These are phyloP conservation scores for Gymnoscopelus microlampas DNA, from an alignment of 2,797 vertebrate genomes.

Conservation along the genomic window DNA sequence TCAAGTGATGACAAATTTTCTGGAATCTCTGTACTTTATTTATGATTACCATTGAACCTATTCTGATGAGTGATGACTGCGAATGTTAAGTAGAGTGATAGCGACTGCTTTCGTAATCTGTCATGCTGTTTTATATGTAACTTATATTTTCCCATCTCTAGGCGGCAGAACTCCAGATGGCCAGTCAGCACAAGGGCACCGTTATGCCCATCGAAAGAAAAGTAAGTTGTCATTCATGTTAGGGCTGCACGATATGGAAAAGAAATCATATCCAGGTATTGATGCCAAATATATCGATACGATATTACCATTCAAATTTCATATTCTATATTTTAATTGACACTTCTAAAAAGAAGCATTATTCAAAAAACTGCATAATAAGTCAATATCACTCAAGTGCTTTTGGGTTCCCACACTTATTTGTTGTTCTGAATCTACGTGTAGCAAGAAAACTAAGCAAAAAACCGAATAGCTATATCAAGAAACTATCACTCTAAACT, in stretches of 20 bases:
- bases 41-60: constrained; percentile 76
- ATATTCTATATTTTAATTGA: too few relatives aligned
- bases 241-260: too few relatives aligned
- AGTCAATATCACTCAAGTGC: too few relatives aligned
- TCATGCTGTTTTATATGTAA: background rate
- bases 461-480: too few relatives aligned
- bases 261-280: background rate
- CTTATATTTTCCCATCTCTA: constrained; percentile 51
- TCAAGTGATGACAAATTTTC: constrained; percentile 77
- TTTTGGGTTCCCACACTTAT: too few relatives aligned
- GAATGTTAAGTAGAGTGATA: background rate
- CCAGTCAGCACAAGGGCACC: constrained; percentile 89
- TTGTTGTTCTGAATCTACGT: too few relatives aligned
- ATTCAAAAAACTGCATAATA: too few relatives aligned
- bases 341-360: too few relatives aligned
- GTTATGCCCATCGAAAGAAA: constrained; percentile 91
- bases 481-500: too few relatives aligned
- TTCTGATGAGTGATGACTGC: constrained; percentile 81
- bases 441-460: too few relatives aligned
- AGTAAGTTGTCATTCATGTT: constrained; percentile 77
- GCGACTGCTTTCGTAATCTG: background rate
- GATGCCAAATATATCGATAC: background rate
- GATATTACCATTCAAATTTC: too few relatives aligned
- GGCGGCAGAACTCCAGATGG: constrained; percentile 96
- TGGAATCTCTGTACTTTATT: constrained; percentile 75